Evolutionary conservation across 2,888 invertebrate genomes (phyloP).

Genomic region (Octonoba sinensis): DNA sequence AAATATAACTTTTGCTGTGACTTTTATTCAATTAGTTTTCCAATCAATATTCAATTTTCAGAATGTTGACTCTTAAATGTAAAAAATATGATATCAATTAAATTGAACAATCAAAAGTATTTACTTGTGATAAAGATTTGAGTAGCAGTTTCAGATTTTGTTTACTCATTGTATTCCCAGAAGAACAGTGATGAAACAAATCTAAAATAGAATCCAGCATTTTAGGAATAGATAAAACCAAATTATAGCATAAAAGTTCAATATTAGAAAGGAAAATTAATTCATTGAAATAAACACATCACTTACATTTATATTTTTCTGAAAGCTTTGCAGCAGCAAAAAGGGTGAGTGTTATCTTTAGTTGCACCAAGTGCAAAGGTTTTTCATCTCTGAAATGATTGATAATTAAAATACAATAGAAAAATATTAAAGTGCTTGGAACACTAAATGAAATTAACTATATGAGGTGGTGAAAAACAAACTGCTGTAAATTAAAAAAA

Average conservation of each 20-base stretch:
- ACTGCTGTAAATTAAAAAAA: no score
- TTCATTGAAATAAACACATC: background rate
- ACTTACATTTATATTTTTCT: slow-evolving; percentile 76
- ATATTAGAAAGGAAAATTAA: slow-evolving; percentile 7
- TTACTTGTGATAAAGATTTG: slow-evolving; percentile 76
- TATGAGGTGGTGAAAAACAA: no score
- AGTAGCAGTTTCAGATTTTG: slow-evolving; percentile 77
- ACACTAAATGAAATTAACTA: no score
- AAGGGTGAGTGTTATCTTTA: slow-evolving; percentile 79
- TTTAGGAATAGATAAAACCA: slow-evolving; percentile 23
- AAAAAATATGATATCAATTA: no score
- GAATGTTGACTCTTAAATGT: no score
- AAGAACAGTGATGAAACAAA: slow-evolving; percentile 78
- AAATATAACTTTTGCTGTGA: no score
- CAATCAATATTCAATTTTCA: no score
- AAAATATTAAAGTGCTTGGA: no score
- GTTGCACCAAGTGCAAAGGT: slow-evolving; percentile 77
- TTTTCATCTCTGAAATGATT: slow-evolving; percentile 40
- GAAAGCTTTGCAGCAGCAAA: slow-evolving; percentile 77
- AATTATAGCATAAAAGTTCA: background rate
- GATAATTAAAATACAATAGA: background rate
- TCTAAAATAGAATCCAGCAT: slow-evolving; percentile 68
- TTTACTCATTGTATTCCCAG: slow-evolving; percentile 72
- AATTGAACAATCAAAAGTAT: background rate
- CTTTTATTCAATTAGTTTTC: no score